Conservation (phyloP, 92 coral and sea anemone species). For the Porites divaricata region DNA sequence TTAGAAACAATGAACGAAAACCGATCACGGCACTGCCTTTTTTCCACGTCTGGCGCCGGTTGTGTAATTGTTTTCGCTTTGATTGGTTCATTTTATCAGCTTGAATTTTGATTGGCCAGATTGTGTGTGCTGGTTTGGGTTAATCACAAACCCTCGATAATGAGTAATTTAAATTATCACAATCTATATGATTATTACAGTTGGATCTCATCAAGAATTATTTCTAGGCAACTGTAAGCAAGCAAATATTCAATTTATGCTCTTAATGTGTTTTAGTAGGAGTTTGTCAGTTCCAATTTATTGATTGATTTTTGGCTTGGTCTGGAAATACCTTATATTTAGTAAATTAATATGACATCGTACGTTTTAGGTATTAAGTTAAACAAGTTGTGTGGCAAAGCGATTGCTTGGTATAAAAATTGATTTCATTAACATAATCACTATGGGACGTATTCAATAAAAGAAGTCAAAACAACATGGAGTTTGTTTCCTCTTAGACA, state of each 20-base stretch:
- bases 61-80: no score
- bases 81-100: not conserved
- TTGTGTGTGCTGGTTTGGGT: not conserved
- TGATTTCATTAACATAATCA: conserved; percentile 5
- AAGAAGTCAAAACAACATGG: not conserved
- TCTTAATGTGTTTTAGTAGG: not conserved
- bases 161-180: no score
- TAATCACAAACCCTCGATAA: no score
- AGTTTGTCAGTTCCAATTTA: not conserved
- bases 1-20: no score
- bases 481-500: not conserved
- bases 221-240: not conserved
- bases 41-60: no score
- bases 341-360: not conserved
- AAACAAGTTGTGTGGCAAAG: not conserved
- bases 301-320: not conserved
- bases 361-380: not conserved
- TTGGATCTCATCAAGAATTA: no score
- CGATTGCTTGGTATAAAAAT: not conserved
- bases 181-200: not conserved
- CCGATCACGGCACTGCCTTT: no score
- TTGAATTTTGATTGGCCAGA: not conserved
- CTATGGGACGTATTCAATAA: not conserved
- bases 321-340: no score
- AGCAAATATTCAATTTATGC: not conserved